Evolutionary conservation across 2,888 invertebrate genomes (phyloP), one percentile per base, ranked within the genome.

Genomic region (Piscicola geometra): DNA sequence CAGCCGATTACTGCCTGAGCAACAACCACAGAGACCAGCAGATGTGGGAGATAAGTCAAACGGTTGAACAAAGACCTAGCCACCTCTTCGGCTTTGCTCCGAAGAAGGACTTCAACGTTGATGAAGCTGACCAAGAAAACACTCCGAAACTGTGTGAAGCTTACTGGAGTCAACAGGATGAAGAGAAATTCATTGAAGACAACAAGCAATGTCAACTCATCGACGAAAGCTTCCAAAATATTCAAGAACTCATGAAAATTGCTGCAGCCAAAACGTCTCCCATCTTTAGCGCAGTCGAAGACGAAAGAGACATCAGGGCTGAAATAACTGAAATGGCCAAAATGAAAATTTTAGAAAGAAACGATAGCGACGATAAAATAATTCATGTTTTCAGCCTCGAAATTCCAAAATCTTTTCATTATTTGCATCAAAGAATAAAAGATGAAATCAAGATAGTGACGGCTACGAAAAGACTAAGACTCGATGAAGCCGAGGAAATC

Each of bases 381-480:
- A 60, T 76, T 1, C 18, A 56, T 28, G 64, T 76, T 21, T 67
- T 60, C 36, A 71, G 75, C 15, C 21, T 77, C 18, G 28, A 66
- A 30, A 70, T 77, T 15, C 71, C 75, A 30, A 25, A 56, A 21
- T 60, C 71, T 5, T 41, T 69, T 47, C 75, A 77, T 60, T 60
- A 47, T 32, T 60, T 77, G 0, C 77, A 77, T 15, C 77, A 75
- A 30, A 35, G 77, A 21, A 64, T 77, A 2, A 77, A 77, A 64
- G 77, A 77, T 56, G 77, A 77, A 56, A 60, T 77, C n/a, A 77
- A 77, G 69, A 77, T 77, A n/a, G 75, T 77, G 35, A 77, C 77
- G 52, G 77, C 77, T 36, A 77, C 77, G 9, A 64, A 70, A n/a
- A 50, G 77, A 71, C 75, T 77, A 30, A 52, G 75, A 33, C 33